Evolutionary conservation across 2,888 invertebrate genomes (phyloP), one percentile per base, ranked within the genome.

Genomic region (Bellardia pandia): DNA sequence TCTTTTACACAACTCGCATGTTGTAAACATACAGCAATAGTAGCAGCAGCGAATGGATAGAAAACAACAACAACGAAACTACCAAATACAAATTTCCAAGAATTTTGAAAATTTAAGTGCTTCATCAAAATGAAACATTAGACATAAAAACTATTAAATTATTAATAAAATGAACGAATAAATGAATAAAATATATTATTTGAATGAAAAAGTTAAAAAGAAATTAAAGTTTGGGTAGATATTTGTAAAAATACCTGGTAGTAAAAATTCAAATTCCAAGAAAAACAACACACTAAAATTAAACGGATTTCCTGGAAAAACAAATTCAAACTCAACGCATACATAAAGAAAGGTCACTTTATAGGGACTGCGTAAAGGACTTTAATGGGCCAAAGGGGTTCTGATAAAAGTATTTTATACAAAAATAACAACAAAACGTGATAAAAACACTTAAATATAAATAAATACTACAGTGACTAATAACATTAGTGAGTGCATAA

Each of bases 221-320:
- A 9, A 4, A 13, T 75, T 6, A 45, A 71, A 6, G 75, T 45
- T 14, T 71, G 2, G 8, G n/a, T 3, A 7, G 9, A 56, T 51
- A 62, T 66, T 60, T 48, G 30, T 23, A 42, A 79, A 80, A 86
- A 53, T 64, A 86, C 33, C 23, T 56, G 66, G 68, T 14, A 75
- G 62, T 75, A 56, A 78, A 85, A 88, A 85, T 88, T 89, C 56
- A 79, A 84, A 87, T 89, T 89, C 88, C 84, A 68, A 88, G 89
- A 89, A 89, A 89, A 88, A 88, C 86, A 80, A 77, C 82, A 86
- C 78, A 88, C 85, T 82, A 86, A 88, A 88, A 86, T 88, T 84
- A 88, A 89, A 89, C 88, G 86, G 83, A 88, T 89, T 89, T 89
- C 89, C 77, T 62, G 86, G 89, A 89, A 89, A 82, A 83, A 76